Percentiles rank a stretch among this genome's conserved stretches.
Conservation (phyloP, 2,113 vertebrate species). For the Scomber scombrus region DNA sequence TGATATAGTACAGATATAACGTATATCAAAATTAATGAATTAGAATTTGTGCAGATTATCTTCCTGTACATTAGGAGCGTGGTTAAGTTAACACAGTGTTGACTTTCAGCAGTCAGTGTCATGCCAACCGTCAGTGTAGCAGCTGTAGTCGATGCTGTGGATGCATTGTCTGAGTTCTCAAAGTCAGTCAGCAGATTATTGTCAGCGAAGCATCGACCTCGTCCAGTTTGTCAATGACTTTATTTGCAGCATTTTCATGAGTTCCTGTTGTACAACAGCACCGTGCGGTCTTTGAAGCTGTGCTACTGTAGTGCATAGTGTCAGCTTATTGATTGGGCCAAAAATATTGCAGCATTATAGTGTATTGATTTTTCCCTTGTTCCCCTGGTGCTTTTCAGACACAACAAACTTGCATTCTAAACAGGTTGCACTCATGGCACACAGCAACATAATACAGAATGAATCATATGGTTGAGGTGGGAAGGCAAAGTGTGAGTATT, state of each 20-base stretch:
- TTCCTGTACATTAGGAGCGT: too few relatives aligned
- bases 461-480: slow-evolving; percentile 48
- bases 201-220: slow-evolving; percentile 7
- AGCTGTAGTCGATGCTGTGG: background rate
- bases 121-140: background rate
- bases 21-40: too few relatives aligned
- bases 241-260: slow-evolving; percentile 39
- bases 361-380: slow-evolving; percentile 69
- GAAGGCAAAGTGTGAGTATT: slow-evolving; percentile 20
- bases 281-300: slow-evolving; percentile 19
- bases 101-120: too few relatives aligned
- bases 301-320: slow-evolving; percentile 13
- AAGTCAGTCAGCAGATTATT: slow-evolving; percentile 1
- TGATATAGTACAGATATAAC: too few relatives aligned
- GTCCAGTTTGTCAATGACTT: slow-evolving; percentile 16
- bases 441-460: slow-evolving; percentile 17
- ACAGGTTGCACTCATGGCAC: slow-evolving; percentile 39
- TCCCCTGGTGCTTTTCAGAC: slow-evolving; percentile 60
- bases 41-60: too few relatives aligned
- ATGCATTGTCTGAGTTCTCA: background rate
- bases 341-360: slow-evolving; percentile 68
- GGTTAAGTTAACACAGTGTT: too few relatives aligned
- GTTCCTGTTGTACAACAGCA: slow-evolving; percentile 36
- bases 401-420: slow-evolving; percentile 62
- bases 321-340: slow-evolving; percentile 56